A percentile compares a stretch with the other conserved stretches of the same genome.
Conservation (phyloP, 1,140 invertebrate genomes). For the Hycleus cichorii region DNA sequence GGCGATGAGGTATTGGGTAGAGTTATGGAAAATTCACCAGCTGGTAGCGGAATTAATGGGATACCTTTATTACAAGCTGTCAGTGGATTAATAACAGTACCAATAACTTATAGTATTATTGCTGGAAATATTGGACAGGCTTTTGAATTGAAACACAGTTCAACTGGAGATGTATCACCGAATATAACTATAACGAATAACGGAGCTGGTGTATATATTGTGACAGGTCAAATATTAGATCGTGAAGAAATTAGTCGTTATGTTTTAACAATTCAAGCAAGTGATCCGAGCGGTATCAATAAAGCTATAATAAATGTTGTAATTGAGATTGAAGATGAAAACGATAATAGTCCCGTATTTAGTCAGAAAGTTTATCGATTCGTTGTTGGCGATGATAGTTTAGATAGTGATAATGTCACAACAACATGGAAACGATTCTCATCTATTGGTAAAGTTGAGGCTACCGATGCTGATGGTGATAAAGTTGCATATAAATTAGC, state of each 20-base stretch:
- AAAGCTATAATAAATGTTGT: slow-evolving; percentile 63
- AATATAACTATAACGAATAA: slow-evolving; percentile 54
- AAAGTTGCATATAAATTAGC: slow-evolving; percentile 73
- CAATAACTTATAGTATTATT: slow-evolving; percentile 69
- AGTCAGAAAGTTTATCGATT: slow-evolving; percentile 70
- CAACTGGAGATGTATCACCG: slow-evolving; percentile 44
- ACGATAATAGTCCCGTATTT: slow-evolving; percentile 86
- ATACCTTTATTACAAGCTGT: slow-evolving; percentile 60
- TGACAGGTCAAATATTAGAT: slow-evolving; percentile 66
- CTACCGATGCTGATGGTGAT: slow-evolving; percentile 80
- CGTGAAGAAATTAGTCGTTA: slow-evolving; percentile 62
- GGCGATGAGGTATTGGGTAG: slow-evolving; percentile 51
- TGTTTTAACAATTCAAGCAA: slow-evolving; percentile 64
- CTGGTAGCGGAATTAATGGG: slow-evolving; percentile 59
- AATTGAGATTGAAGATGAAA: slow-evolving; percentile 72
- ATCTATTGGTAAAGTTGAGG: slow-evolving; percentile 71
- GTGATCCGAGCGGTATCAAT: slow-evolving; percentile 64
- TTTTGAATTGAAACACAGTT: slow-evolving; percentile 60
- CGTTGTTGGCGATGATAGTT: slow-evolving; percentile 51
- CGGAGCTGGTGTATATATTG: slow-evolving; percentile 55
- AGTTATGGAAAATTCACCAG: slow-evolving; percentile 65
- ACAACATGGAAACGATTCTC: slow-evolving; percentile 66
- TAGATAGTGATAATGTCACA: slow-evolving; percentile 47
- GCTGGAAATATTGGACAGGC: slow-evolving; percentile 61
- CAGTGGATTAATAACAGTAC: slow-evolving; percentile 45